These are phyloP conservation scores for Tethya wilhelma DNA, from an alignment of 37 sponge, comb jelly and placozoan genomes.

Conservation along the genomic window DNA sequence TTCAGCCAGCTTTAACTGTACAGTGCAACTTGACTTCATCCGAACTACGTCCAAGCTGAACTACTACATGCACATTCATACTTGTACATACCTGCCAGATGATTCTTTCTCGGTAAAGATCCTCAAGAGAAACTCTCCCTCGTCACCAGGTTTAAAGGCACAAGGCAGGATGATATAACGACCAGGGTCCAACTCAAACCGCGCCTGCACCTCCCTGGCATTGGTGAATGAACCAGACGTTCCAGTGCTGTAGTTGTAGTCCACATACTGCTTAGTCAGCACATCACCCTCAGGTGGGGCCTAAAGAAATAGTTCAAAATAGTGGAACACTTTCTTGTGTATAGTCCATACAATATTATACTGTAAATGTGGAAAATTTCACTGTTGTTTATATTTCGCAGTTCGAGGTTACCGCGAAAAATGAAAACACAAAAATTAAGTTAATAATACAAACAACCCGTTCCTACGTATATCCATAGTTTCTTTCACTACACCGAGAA, in stretches of 20 bases:
- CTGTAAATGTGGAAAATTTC: no score
- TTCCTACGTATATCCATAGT: no score
- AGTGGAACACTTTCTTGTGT: no score
- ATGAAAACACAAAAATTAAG: no score
- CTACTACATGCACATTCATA: neutral
- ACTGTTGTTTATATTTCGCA: no score
- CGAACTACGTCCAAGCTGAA: no score
- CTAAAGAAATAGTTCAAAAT: slow-evolving; percentile 40
- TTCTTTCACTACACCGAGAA: no score
- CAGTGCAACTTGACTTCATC: no score
- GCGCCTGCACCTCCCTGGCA: slow-evolving; percentile 73
- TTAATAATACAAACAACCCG: no score
- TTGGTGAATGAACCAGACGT: slow-evolving; percentile 89
- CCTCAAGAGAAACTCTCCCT: slow-evolving; percentile 85
- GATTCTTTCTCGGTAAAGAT: slow-evolving; percentile 79
- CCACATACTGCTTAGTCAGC: slow-evolving; percentile 64
- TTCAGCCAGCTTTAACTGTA: no score
- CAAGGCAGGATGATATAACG: slow-evolving; percentile 75
- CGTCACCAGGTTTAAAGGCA: slow-evolving; percentile 82
- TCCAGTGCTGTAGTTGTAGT: slow-evolving; percentile 73
- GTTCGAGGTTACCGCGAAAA: no score
- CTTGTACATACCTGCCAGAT: neutral
- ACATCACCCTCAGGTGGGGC: slow-evolving; percentile 42
- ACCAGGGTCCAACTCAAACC: slow-evolving; percentile 81
- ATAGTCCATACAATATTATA: no score